Percentiles rank a stretch among this genome's conserved stretches.
Conservation (phyloP, 1,140 invertebrate genomes). For the Euschistus heros region DNA sequence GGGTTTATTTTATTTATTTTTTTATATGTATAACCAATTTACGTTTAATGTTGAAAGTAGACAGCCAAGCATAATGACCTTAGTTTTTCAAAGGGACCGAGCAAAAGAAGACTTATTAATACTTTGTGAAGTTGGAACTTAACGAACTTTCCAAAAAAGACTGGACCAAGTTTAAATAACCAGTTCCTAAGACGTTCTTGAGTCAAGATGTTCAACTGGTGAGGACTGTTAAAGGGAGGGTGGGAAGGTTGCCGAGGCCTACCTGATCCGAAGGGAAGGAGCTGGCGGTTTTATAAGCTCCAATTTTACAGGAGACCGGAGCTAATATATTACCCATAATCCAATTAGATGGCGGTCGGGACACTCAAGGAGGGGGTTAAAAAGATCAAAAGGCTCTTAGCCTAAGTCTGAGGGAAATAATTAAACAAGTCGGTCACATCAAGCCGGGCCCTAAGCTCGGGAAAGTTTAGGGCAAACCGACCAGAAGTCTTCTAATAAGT, state of each 20-base stretch:
- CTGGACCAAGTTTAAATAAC: no score
- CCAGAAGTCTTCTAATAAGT: slow-evolving; percentile 26
- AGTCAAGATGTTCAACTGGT: not conserved
- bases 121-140: no score
- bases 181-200: not conserved
- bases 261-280: not conserved
- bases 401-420: slow-evolving; percentile 16
- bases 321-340: slow-evolving; percentile 28
- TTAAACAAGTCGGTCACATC: slow-evolving; percentile 27
- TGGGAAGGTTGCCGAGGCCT: not conserved
- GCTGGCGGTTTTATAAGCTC: slow-evolving; percentile 6
- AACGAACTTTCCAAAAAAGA: no score
- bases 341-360: slow-evolving; percentile 25
- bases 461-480: slow-evolving; percentile 14
- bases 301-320: slow-evolving; percentile 20
- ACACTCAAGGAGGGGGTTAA: slow-evolving; percentile 1
- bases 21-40: no score
- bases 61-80: no score
- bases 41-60: no score
- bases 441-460: slow-evolving; percentile 20
- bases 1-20: no score
- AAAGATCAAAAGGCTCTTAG: slow-evolving; percentile 26
- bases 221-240: no score
- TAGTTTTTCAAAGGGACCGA: no score
- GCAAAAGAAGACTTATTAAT: no score